Conservation (phyloP, 2,797 vertebrate species). For the Sebastes vulpes region DNA sequence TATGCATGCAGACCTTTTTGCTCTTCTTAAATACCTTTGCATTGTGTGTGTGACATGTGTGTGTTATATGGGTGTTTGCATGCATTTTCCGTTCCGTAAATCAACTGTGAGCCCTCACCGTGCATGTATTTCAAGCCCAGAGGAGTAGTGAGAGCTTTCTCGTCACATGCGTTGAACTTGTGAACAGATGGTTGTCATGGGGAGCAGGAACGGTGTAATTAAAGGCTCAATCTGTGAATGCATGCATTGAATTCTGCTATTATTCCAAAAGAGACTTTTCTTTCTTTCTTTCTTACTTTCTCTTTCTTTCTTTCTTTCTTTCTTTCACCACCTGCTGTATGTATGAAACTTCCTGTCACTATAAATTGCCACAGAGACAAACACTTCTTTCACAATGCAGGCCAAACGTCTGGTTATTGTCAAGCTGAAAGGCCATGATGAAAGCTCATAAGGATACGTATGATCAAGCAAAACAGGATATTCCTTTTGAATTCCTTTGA, state of each 20-base stretch:
- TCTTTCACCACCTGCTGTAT: background rate
- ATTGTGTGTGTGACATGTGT: background rate
- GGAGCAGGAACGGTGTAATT: background rate
- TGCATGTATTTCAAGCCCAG: background rate
- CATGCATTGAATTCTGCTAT: background rate
- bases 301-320: background rate
- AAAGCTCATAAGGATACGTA: background rate
- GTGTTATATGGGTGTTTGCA: background rate
- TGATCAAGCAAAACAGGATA: background rate
- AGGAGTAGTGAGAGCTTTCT: background rate
- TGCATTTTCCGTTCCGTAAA: slow-evolving; percentile 2
- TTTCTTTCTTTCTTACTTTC: no score
- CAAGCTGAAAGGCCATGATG: background rate
- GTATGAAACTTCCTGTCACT: slow-evolving; percentile 14
- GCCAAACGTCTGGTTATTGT: background rate
- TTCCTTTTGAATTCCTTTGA: background rate
- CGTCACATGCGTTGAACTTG: background rate
- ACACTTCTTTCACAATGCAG: background rate
- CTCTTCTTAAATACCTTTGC: background rate
- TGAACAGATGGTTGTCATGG: slow-evolving; percentile 25
- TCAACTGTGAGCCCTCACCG: background rate
- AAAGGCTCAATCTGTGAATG: background rate
- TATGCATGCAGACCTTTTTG: background rate
- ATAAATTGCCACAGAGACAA: background rate
- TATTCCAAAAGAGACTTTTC: background rate